Conservation (phyloP, 1,140 invertebrate genomes). For the Saccostrea glomerata region DNA sequence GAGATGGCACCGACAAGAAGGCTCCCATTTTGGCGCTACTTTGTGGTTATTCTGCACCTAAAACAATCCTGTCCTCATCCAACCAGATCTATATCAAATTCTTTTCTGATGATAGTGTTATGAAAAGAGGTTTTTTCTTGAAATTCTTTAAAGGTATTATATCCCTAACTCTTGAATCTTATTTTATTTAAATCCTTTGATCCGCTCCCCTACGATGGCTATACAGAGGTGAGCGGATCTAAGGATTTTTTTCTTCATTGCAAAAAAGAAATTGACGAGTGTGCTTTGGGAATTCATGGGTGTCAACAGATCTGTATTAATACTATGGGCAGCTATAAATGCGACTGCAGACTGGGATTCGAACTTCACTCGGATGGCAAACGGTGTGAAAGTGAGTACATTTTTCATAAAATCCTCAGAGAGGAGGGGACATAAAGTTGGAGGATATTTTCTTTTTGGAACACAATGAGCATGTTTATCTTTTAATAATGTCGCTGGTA, state of each 20-base stretch:
- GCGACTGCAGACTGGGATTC: constrained; percentile 95
- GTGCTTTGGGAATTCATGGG: constrained; percentile 90
- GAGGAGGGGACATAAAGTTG: too few relatives aligned
- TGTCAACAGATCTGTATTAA: constrained; percentile 98
- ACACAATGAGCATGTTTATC: too few relatives aligned
- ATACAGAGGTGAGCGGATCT: too few relatives aligned
- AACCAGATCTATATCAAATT: constrained; percentile 97
- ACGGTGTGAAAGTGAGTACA: constrained; percentile 92
- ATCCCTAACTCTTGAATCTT: background rate
- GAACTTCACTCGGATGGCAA: constrained; percentile 97
- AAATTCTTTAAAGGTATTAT: background rate
- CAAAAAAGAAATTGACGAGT: constrained; percentile 86
- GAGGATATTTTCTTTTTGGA: too few relatives aligned
- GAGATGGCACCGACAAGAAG: constrained; percentile 82
- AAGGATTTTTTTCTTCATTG: too few relatives aligned
- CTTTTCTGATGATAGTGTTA: constrained; percentile 97
- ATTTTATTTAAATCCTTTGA: too few relatives aligned
- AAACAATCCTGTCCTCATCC: constrained; percentile 90
- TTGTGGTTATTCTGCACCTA: constrained; percentile 96
- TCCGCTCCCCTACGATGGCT: too few relatives aligned
- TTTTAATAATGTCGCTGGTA: too few relatives aligned
- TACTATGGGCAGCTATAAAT: constrained; percentile 95
- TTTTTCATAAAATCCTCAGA: constrained; percentile 47
- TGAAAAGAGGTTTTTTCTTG: constrained; percentile 78
- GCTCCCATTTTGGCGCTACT: constrained; percentile 91